Evolutionary conservation across 2,113 vertebrate species (phyloP).

Genomic region (Ctenomys sociabilis): DNA sequence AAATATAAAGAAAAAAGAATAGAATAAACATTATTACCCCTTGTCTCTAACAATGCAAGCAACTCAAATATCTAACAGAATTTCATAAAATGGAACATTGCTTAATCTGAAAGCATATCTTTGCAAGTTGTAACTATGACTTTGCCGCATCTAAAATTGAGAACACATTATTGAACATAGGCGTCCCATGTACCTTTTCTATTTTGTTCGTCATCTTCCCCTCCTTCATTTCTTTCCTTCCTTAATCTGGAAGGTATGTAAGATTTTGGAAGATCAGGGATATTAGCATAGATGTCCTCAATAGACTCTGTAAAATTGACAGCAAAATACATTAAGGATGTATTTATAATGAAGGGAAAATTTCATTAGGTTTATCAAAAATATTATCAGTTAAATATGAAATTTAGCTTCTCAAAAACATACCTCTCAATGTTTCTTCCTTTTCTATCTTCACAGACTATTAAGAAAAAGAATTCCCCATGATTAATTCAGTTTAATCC

Average conservation of each 20-base stretch:
- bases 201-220: conserved; percentile 85
- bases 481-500: conserved; percentile 67
- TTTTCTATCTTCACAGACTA: conserved; percentile 92
- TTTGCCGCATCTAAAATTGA: not conserved
- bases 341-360: not conserved
- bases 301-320: conserved; percentile 83
- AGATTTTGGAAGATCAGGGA: conserved; percentile 89
- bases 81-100: not conserved
- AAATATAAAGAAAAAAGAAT: no score
- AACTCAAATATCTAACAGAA: not conserved
- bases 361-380: conserved; percentile 37
- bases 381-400: not conserved
- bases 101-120: not conserved
- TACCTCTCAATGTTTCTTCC: conserved; percentile 90
- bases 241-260: conserved; percentile 86
- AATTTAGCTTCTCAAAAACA: conserved; percentile 59
- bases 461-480: conserved; percentile 75
- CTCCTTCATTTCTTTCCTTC: conserved; percentile 78
- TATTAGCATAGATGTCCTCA: conserved; percentile 86
- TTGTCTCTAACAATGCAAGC: not conserved
- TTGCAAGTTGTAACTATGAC: not conserved
- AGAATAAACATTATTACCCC: not conserved
- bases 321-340: conserved; percentile 53
- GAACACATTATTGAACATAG: not conserved
- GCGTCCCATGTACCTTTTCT: conserved; percentile 89